These are phyloP conservation scores for Tetragonula clypearis DNA, from an alignment of 1,140 invertebrate species.

Conservation along the genomic window DNA sequence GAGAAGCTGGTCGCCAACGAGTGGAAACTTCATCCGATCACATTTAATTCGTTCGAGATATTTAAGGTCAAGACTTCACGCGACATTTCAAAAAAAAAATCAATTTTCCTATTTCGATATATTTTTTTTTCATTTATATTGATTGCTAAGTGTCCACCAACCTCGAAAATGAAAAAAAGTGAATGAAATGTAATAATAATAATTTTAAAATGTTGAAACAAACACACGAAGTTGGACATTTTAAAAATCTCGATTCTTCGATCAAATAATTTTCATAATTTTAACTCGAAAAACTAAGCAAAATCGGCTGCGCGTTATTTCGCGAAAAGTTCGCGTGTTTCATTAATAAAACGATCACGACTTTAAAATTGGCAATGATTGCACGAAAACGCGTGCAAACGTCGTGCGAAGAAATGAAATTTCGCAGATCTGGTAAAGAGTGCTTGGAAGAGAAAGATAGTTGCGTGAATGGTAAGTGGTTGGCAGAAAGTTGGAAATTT, in stretches of 20 bases:
- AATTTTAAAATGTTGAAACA: too few species aligned
- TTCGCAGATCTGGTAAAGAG: background rate
- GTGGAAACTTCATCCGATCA: background rate
- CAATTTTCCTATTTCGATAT: too few species aligned
- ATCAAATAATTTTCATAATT: too few species aligned
- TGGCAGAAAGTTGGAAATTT: background rate
- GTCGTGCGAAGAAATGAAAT: background rate
- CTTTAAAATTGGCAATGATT: background rate
- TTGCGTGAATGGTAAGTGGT: background rate
- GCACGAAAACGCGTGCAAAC: background rate
- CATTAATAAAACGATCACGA: background rate
- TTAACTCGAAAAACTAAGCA: too few species aligned
- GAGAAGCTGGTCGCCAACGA: background rate
- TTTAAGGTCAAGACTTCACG: background rate
- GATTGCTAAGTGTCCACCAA: too few species aligned
- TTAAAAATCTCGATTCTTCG: too few species aligned
- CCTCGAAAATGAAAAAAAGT: too few species aligned
- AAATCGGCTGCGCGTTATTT: background rate
- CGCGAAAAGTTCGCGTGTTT: background rate
- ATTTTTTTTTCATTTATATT: too few species aligned
- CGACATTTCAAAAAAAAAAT: too few species aligned
- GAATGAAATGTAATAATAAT: too few species aligned
- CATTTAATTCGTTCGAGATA: background rate
- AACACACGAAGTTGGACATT: too few species aligned
- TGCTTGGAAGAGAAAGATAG: background rate